Base-by-base conservation (phyloP, 2,888 invertebrate species). In the Conchocele bisecta region DNA sequence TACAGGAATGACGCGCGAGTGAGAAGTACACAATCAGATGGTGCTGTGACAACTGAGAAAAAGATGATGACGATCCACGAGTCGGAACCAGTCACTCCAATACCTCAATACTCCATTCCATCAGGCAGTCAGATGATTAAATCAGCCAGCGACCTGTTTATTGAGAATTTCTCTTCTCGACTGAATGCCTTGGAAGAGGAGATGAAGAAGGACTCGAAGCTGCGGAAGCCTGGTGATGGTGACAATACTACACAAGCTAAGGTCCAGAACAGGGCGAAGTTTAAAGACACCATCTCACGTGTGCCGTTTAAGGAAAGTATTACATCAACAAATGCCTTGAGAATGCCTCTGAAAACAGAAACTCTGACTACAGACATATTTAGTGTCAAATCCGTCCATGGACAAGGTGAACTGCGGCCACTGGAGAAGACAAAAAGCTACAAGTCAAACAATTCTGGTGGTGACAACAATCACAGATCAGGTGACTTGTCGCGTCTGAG, bases 141-240 rank as follows among this genome's bases (percentile, higher is more conserved):
- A 63, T 79, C 84, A 22, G 79, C 81, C 6, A 84, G 81, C 70
- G 87, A 87, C 54, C 65, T 86, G 24, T 84, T 84, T 58, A 83
- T 87, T 46, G 86, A 87, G 59, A 85, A 84, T 46, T 83, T 87
- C 46, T 71, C 80, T 22, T 61, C 77, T 1, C 75, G 81, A 50
- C 73, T 86, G 22, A 79, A 60, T 70, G 82, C 75, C 13, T 60
- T 86, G 39, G 84, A 86, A 56, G 73, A 82, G 39, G 83, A 84
- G 79, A 79, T 86, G n/a, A 79, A 78, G 35, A 73, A 72, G 29
- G 83, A 83, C 67, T 70, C 79, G 7, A 74, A 71, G 53, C 51
- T 74, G 56, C 63, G 68, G 28, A 77, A 77, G 58, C 73, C 73
- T 35, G 71, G 70, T 54, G 70, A 60, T 39, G 74, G 74, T 5